Evolutionary conservation across 2,888 invertebrate genomes (phyloP).

Genomic region (Drosophila leonis): DNA sequence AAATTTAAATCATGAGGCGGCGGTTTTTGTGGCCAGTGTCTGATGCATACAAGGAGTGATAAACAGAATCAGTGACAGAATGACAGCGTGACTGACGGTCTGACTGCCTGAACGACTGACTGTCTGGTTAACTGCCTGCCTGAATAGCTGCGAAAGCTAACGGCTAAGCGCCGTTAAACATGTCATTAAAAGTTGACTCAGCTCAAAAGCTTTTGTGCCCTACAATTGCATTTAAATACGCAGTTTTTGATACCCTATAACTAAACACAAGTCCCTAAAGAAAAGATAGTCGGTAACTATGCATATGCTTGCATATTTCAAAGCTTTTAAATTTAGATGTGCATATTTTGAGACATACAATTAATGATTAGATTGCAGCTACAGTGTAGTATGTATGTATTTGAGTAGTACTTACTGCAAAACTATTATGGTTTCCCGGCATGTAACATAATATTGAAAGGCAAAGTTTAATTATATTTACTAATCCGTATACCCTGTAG

Average conservation of each 20-base stretch:
- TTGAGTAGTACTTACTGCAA: neutral
- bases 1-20: conserved; percentile 77
- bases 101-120: conserved; percentile 18
- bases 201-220: conserved; percentile 14
- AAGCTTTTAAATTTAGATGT: neutral
- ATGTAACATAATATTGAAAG: neutral
- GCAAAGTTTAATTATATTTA: neutral
- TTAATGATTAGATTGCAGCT: neutral
- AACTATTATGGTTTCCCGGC: neutral
- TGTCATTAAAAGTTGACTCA: conserved; percentile 69
- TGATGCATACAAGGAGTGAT: conserved; percentile 30
- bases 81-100: conserved; percentile 15
- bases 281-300: neutral
- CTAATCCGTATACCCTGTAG: neutral
- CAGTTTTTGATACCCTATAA: conserved; percentile 7
- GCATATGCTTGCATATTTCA: neutral
- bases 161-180: conserved; percentile 61
- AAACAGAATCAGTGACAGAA: conserved; percentile 26
- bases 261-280: too few species aligned
- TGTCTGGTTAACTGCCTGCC: conserved; percentile 12
- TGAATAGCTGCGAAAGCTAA: conserved; percentile 50
- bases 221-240: conserved; percentile 8
- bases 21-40: conserved; percentile 62
- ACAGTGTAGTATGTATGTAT: neutral
- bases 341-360: neutral